Evolutionary conservation across 2,113 vertebrate species (phyloP).

Genomic region (Platichthys flesus): DNA sequence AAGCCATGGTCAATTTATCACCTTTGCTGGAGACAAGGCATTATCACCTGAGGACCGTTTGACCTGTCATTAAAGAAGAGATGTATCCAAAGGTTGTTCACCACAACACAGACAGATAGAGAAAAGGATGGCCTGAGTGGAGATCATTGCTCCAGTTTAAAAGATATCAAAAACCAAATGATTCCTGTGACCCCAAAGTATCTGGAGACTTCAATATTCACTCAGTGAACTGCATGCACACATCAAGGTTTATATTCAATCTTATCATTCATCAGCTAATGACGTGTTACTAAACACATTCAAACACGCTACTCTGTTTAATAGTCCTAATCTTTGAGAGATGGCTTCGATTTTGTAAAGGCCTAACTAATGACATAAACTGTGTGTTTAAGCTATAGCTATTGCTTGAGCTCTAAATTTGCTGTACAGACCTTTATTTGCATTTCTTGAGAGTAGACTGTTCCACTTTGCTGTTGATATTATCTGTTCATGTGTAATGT

Average conservation of each 20-base stretch:
- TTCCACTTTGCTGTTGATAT: conserved; percentile 63
- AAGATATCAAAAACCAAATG: conserved; percentile 42
- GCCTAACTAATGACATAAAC: conserved; percentile 50
- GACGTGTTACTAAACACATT: conserved; percentile 19
- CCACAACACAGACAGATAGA: conserved; percentile 23
- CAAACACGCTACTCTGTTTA: conserved; percentile 20
- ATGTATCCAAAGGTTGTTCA: conserved; percentile 22
- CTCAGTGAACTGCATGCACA: conserved; percentile 35
- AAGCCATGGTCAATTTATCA: conserved; percentile 8
- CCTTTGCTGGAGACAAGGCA: conserved; percentile 1
- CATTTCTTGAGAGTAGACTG: conserved; percentile 55
- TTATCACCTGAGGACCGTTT: background rate
- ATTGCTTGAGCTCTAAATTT: conserved; percentile 62
- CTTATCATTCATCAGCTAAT: conserved; percentile 33
- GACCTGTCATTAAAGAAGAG: conserved; percentile 6
- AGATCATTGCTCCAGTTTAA: conserved; percentile 16
- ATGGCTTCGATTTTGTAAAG: conserved; percentile 49
- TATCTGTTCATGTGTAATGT: conserved; percentile 59
- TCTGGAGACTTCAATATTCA: conserved; percentile 5
- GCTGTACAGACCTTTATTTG: conserved; percentile 58
- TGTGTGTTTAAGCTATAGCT: conserved; percentile 58
- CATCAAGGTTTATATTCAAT: conserved; percentile 9
- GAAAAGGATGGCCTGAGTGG: background rate
- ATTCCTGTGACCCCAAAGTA: conserved; percentile 12
- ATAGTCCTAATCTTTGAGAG: conserved; percentile 19